Base-by-base conservation (phyloP, 1,140 invertebrate genomes). In the Nephila pilipes region DNA sequence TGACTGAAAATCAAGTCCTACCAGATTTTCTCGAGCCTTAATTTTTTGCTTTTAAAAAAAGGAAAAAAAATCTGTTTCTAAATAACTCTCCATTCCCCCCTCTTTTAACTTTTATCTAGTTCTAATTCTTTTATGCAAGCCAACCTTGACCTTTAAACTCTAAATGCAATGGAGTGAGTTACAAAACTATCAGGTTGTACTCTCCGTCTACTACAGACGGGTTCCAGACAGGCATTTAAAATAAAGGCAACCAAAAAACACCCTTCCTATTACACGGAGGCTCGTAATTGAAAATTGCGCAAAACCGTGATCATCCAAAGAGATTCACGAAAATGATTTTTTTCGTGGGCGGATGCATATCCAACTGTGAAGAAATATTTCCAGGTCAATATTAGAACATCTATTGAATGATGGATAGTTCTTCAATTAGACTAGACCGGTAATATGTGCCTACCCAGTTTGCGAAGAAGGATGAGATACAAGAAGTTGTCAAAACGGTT, bases 61-160 rank as follows among this genome's bases (percentile, higher is more conserved):
- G n/a, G n/a, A n/a, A n/a, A n/a, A n/a, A n/a, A 12, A 25, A n/a
- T 65, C 25, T n/a, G 1, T 22, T 63, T 63, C 12, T 8, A 12
- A 25, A 5, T 69, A 29, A 32, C 32, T 36, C 4, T 20, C 29
- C 29, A 12, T 18, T 6, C 16, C 16, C 1, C 16, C 16, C 1
- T 60, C 20, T 1, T 60, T 60, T 22, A 60, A 60, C 22, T 18
- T 6, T 32, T 75, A 29, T 36, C 14, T 20, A 32, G 16, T 75
- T 75, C 16, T 75, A 36, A 75, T 18, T 60, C 16, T 18, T 60
- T 6, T 32, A 5, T 4, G 18, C 32, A 25, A 20, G 29, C 46
- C 69, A 75, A 75, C 69, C 69, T 75, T 75, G 69, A 36, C 69
- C 16, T 65, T 65, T 65, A 18, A 65, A 65, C 63, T 16, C 69